Conservation (phyloP, 1,140 invertebrate genomes). For the Drosophila ananassae region DNA sequence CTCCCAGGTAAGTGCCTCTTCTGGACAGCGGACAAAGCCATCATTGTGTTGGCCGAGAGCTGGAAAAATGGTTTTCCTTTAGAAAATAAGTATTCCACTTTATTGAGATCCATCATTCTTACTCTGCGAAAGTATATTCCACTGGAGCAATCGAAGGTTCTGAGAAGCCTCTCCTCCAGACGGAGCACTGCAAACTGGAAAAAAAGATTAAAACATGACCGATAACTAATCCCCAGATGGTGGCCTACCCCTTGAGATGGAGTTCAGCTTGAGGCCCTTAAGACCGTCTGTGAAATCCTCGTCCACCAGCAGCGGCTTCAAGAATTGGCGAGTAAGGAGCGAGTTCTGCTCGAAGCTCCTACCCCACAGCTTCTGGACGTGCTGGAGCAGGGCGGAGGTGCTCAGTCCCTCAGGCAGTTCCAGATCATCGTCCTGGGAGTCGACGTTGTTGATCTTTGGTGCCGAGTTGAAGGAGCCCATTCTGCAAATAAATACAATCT, state of each 20-base stretch:
- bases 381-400: slow-evolving; percentile 85
- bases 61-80: slow-evolving; percentile 75
- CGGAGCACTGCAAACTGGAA: slow-evolving; percentile 65
- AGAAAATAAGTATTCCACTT: not conserved
- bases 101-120: slow-evolving; percentile 35
- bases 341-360: slow-evolving; percentile 55
- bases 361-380: slow-evolving; percentile 84
- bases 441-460: slow-evolving; percentile 88
- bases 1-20: slow-evolving; percentile 89
- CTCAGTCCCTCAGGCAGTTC: slow-evolving; percentile 85
- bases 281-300: slow-evolving; percentile 80
- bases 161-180: slow-evolving; percentile 46
- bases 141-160: slow-evolving; percentile 88
- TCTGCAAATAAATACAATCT: slow-evolving; percentile 82
- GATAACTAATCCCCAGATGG: not conserved
- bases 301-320: slow-evolving; percentile 48
- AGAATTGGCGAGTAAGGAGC: slow-evolving; percentile 68
- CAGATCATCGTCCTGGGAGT: slow-evolving; percentile 87
- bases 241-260: slow-evolving; percentile 76
- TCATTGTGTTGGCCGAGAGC: slow-evolving; percentile 90
- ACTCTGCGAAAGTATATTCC: slow-evolving; percentile 92
- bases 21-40: slow-evolving; percentile 90
- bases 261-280: slow-evolving; percentile 84
- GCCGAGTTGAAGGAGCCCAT: slow-evolving; percentile 91
- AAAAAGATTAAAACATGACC: not conserved